Evolutionary conservation across 2,113 vertebrate genomes (phyloP), one percentile per base, ranked within the genome.

Genomic region (Centropus unirufus): DNA sequence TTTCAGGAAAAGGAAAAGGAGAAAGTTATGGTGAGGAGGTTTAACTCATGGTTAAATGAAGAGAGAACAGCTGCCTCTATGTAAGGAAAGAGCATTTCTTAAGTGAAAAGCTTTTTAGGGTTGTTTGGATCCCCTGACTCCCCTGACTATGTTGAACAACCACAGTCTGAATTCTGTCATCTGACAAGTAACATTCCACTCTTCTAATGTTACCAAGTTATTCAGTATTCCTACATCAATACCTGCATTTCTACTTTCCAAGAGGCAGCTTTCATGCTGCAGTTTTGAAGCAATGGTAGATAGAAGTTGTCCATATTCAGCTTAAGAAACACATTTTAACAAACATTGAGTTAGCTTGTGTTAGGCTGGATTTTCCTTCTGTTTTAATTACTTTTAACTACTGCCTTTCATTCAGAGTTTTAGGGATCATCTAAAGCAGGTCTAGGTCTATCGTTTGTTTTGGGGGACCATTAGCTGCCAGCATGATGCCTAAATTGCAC

Each of bases 111-210:
- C 9, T 70, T 69, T 85, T 54, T 2, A 12, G 14, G 9, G 5
- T 77, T 75, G 36, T 12, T 57, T 68, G 20, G 22, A 66, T 68
- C 30, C 29, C n/a, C 47, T 44, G 49, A 83, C 86, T n/a, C n/a
- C n/a, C n/a, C n/a, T n/a, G n/a, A n/a, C 46, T 14, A 32, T 0
- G 0, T 23, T 80, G 70, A 62, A 58, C 14, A 74, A 32, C 29
- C 20, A 67, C 27, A 36, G 23, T 8, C 18, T 39, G 39, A 67
- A 32, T 80, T 42, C 34, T 87, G 29, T 55, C 32, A 69, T 30
- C 47, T 82, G 29, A 44, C n/a, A 39, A 66, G 57, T 75, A 44
- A 69, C 0, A 2, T 76, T 89, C 32, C 49, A 54, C 7, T 74
- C 8, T 40, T 75, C 36, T 23, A 82, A 44, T 21, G 4, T 18